Conservation (phyloP, 1,140 invertebrate species). For the Bombus waltoni region DNA sequence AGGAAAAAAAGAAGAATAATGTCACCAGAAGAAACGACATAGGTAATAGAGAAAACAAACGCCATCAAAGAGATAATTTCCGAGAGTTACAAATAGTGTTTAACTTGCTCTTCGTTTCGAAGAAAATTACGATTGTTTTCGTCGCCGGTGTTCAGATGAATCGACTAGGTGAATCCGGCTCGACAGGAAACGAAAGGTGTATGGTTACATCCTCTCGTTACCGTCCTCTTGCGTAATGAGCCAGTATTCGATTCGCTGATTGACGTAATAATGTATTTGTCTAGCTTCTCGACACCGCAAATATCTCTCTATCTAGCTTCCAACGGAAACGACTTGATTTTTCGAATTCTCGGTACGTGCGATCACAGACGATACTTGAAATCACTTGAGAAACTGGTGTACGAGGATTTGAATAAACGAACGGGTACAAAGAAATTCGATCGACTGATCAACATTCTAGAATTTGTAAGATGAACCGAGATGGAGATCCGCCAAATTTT, state of each 20-base stretch:
- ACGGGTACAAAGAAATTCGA: not conserved
- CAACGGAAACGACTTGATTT: not conserved
- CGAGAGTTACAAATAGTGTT: not conserved
- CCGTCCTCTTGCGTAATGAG: conserved; percentile 35
- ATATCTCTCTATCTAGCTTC: not conserved
- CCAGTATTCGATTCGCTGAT: conserved; percentile 27
- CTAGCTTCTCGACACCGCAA: not conserved
- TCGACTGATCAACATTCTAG: too few species aligned
- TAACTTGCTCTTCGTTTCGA: not conserved
- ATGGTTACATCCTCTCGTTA: conserved; percentile 4
- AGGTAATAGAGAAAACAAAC: too few species aligned
- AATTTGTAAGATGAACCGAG: too few species aligned
- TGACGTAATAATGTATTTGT: conserved; percentile 31
- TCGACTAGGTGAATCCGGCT: not conserved
- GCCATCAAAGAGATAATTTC: not conserved
- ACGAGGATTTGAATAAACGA: not conserved
- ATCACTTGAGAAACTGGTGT: not conserved
- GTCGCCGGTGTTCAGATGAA: not conserved
- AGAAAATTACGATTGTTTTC: not conserved
- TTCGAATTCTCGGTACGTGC: not conserved
- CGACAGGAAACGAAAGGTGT: conserved; percentile 23
- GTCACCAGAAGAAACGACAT: too few species aligned
- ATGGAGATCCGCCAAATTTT: too few species aligned
- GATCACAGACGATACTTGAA: not conserved
- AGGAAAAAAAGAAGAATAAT: too few species aligned